These are phyloP conservation scores for Herpailurus yagouaroundi DNA, from an alignment of 2,113 vertebrate genomes.

Conservation along the genomic window DNA sequence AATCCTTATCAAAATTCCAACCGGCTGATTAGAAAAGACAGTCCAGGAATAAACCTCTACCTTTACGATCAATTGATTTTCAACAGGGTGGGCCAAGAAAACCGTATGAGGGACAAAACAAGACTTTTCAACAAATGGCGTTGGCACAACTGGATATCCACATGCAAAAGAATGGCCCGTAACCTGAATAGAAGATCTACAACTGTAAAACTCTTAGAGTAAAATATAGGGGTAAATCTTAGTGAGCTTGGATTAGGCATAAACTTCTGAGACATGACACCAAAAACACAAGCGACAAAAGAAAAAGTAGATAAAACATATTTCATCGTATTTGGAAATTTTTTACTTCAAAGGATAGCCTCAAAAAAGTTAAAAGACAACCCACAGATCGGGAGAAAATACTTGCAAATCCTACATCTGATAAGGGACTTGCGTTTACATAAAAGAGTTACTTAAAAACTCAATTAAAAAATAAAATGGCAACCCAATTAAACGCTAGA, in stretches of 20 bases:
- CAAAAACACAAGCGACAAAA: not conserved
- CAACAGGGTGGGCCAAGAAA: not conserved
- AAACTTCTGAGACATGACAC: not conserved
- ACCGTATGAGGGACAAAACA: not conserved
- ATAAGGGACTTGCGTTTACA: not conserved
- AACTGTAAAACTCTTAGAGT: not conserved
- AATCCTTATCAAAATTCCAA: not conserved
- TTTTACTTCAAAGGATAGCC: conserved; percentile 7
- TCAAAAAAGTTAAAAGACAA: conserved; percentile 17
- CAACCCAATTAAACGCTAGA: not conserved
- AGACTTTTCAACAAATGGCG: not conserved
- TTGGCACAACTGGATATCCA: not conserved
- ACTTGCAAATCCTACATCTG: not conserved
- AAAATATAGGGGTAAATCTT: not conserved
- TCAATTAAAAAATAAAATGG: conserved; percentile 2
- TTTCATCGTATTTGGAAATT: not conserved
- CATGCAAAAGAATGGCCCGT: not conserved
- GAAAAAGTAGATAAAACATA: not conserved
- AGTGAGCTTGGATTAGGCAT: not conserved
- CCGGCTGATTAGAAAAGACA: not conserved
- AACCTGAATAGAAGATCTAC: not conserved
- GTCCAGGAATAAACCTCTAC: conserved; percentile 8
- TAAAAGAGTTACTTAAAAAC: conserved; percentile 19
- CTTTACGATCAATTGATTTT: not conserved
- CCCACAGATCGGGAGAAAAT: not conserved